Conservation (phyloP, 2,888 invertebrate species). For the Acheta domesticus region DNA sequence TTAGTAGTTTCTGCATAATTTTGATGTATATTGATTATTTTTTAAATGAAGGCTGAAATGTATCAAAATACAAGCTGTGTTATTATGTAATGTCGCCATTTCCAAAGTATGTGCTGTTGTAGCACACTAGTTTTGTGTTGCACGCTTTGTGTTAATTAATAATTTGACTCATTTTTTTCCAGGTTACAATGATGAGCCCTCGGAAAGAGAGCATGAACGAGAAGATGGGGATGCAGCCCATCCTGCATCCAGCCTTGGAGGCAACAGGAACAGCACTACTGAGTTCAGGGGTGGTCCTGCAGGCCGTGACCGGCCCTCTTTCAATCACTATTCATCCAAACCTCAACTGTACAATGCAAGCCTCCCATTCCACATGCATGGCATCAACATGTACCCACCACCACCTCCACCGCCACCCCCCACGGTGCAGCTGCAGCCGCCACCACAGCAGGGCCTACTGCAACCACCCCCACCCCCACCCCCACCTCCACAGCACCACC, state of each 20-base stretch:
- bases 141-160: too few relatives aligned
- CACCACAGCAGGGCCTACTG: constrained; percentile 29
- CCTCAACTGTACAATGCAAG: constrained; percentile 40
- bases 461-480: constrained; percentile 38
- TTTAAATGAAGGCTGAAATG: too few relatives aligned
- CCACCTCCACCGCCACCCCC: constrained; percentile 38
- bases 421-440: constrained; percentile 27
- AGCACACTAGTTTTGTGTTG: not conserved
- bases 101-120: not conserved
- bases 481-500: constrained; percentile 32
- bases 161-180: not conserved
- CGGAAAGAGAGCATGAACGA: not conserved
- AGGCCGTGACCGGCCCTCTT: constrained; percentile 38
- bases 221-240: not conserved
- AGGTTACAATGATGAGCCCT: not conserved
- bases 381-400: constrained; percentile 37
- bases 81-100: not conserved
- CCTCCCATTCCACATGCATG: constrained; percentile 39
- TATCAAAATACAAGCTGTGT: too few relatives aligned
- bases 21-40: too few relatives aligned
- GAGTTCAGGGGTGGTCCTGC: constrained; percentile 18
- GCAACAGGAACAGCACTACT: constrained; percentile 2
- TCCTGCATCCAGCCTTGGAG: not conserved
- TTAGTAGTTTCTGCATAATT: too few relatives aligned
- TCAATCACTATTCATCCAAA: constrained; percentile 41